phyloP scores from a whole-genome alignment of 2,888 invertebrate species.

The Rhaphigaster nebulosa region DNA sequence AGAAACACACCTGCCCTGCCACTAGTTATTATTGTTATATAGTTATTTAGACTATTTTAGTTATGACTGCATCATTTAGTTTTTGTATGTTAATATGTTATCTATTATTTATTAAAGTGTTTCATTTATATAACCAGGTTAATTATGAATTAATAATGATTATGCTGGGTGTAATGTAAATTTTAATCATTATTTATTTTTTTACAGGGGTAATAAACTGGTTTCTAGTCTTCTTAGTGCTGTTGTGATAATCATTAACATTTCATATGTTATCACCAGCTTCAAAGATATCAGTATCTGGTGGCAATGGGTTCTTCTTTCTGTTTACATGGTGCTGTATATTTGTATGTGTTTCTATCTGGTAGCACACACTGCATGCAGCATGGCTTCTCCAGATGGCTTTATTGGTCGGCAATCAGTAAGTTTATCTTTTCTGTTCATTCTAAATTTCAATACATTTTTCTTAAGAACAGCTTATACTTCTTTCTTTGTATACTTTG shows the following conservation, averaged over 20 bases:
- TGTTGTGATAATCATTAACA: slow-evolving; percentile 83
- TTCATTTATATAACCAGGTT: neutral
- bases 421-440: slow-evolving; percentile 66
- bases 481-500: neutral
- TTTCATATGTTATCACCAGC: slow-evolving; percentile 81
- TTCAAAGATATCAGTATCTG: slow-evolving; percentile 68
- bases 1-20: no score
- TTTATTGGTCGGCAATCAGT: slow-evolving; percentile 71
- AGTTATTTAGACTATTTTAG: no score
- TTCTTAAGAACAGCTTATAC: neutral
- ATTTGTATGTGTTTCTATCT: slow-evolving; percentile 81
- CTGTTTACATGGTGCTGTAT: slow-evolving; percentile 77
- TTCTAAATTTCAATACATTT: neutral
- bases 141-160: neutral
- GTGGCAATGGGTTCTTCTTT: slow-evolving; percentile 69
- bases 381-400: slow-evolving; percentile 76
- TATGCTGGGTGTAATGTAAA: neutral
- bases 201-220: slow-evolving; percentile 76
- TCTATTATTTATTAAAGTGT: neutral
- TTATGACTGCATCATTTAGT: no score
- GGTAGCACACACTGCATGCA: slow-evolving; percentile 79
- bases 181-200: neutral
- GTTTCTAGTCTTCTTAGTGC: slow-evolving; percentile 77
- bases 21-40: no score
- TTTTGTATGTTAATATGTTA: neutral